Base-by-base conservation (phyloP, 2,113 vertebrate genomes). In the Epinephelus cyanopodus region DNA sequence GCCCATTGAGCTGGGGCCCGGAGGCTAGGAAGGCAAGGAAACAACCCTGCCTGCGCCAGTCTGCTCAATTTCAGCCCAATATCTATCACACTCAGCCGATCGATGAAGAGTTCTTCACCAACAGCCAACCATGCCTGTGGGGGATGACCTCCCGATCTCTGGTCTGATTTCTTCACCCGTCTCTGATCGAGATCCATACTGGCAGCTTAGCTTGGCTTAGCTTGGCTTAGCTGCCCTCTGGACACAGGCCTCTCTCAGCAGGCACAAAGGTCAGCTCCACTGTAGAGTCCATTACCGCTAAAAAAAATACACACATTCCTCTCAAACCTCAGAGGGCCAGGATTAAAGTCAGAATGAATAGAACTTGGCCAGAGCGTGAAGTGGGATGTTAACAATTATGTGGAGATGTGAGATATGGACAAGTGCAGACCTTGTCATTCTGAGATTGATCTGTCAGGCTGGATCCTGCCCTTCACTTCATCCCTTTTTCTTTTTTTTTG, bases 151-250 rank as follows among this genome's bases (percentile, higher is more conserved):
- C 72, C 82, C 87, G 92, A 93, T 91, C 89, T 85, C 79, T 83
- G 78, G n/a, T 89, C 89, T 86, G 88, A 87, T 91, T 90, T 79
- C 90, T 76, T 82, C 86, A 87, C 86, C 81, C 54, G 8, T 86
- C 78, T 91, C 77, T 89, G 86, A 93, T 92, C 73, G 64, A 86
- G 89, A 90, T 93, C 90, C 74, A 93, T 90, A 92, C 77, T 64
- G 72, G 83, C 85, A 88, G 89, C 92, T 92, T 91, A 90, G 87
- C 83, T 81, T 61, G 88, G 91, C 79, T 91, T 86, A 87, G 83
- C 87, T 80, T 64, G 88, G 88, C 81, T 93, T 89, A 90, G 87
- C 77, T 80, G 79, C 87, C 84, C 88, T 87, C 91, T 81, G 85
- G 88, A 89, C 89, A 88, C 78, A 60, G 72, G 87, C 83, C 77